phyloP scores from a whole-genome alignment of 2,113 vertebrate species.

The Perca fluviatilis region DNA sequence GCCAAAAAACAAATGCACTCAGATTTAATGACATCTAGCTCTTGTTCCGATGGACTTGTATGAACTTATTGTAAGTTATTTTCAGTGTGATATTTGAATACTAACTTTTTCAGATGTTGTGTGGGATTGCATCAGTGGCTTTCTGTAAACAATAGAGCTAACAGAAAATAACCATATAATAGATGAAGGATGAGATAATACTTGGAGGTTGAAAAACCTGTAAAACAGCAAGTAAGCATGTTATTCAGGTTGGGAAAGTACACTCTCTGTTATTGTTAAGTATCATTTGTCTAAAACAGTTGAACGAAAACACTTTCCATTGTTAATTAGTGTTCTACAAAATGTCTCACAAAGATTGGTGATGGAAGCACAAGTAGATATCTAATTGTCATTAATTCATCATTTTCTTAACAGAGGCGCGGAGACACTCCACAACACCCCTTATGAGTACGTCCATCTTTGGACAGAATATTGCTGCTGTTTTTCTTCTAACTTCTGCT shows the following conservation, averaged over 20 bases:
- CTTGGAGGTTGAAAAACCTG: neutral
- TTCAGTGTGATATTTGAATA: accelerated
- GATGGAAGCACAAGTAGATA: accelerated
- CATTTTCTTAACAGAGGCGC: constrained; percentile 8
- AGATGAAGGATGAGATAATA: accelerated
- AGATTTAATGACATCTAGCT: too few relatives aligned
- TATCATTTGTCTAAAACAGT: too few relatives aligned
- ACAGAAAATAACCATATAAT: neutral
- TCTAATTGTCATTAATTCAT: neutral
- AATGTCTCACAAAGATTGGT: neutral
- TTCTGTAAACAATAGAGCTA: neutral
- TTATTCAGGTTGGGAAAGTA: constrained; percentile 1
- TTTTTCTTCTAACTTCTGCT: neutral
- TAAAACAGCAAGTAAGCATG: neutral
- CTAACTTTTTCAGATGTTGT: neutral
- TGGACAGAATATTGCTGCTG: neutral
- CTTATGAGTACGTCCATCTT: constrained; percentile 45
- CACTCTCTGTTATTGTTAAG: neutral
- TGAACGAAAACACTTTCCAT: too few relatives aligned
- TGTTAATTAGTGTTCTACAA: neutral
- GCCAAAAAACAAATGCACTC: neutral
- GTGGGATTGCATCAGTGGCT: neutral
- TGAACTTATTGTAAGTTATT: neutral
- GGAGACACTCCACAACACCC: constrained; percentile 34
- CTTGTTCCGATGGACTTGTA: neutral